Evolutionary conservation across 2,113 vertebrate genomes (phyloP).

Genomic region (Rafetus swinhoei): DNA sequence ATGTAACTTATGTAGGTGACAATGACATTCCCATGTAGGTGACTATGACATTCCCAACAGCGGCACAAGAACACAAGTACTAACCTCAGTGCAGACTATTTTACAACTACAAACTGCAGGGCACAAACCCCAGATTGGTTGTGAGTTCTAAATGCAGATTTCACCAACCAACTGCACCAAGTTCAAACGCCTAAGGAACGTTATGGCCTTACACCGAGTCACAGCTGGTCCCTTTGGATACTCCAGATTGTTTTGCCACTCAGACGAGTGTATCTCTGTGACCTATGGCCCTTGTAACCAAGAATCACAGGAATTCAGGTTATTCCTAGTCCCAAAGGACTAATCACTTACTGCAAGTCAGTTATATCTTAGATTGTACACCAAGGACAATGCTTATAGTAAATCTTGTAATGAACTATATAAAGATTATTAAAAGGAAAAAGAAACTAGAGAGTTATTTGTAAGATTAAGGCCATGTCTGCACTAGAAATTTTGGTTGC

Average conservation of each 20-base stretch:
- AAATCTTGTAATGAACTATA: background rate
- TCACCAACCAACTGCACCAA: background rate
- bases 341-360: background rate
- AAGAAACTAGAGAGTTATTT: background rate
- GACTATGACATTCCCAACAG: background rate
- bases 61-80: background rate
- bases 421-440: background rate
- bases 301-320: background rate
- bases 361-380: background rate
- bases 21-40: background rate
- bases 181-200: background rate
- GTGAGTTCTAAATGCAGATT: background rate
- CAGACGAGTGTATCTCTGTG: background rate
- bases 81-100: background rate
- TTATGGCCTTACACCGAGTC: background rate
- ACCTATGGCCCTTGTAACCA: background rate
- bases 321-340: background rate
- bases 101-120: background rate
- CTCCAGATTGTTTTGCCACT: background rate
- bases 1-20: background rate
- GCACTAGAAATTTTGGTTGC: background rate
- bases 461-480: background rate
- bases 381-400: background rate
- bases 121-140: background rate
- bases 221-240: background rate